A percentile compares a stretch with the other conserved stretches of the same genome.
phyloP scores from a whole-genome alignment of 2,113 vertebrate genomes.

The Azemiops feae region DNA sequence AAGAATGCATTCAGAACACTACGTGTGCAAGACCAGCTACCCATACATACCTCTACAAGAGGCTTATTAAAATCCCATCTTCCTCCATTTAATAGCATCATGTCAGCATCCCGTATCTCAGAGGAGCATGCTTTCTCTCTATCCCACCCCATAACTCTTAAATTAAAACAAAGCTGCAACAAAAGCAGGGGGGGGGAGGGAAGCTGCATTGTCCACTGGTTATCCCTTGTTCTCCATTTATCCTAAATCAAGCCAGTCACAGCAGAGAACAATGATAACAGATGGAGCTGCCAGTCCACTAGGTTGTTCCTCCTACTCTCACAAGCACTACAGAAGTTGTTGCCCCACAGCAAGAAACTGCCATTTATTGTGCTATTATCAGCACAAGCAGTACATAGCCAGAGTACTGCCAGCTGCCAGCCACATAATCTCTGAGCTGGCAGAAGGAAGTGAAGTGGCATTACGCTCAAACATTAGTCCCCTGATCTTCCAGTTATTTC shows the following conservation, averaged over 20 bases:
- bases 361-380: conserved; percentile 1
- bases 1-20: not conserved
- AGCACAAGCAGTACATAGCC: not conserved
- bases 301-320: not conserved
- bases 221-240: conserved; percentile 1
- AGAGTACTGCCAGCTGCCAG: not conserved
- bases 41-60: not conserved
- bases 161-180: conserved; percentile 64
- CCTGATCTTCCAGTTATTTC: not conserved
- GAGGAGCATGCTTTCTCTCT: conserved; percentile 32
- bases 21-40: not conserved
- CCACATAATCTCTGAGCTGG: not conserved
- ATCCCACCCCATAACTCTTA: conserved; percentile 50
- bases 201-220: conserved; percentile 63
- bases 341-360: conserved; percentile 30
- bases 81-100: conserved; percentile 34
- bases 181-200: conserved; percentile 48
- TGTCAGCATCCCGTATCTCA: conserved; percentile 44
- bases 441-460: not conserved
- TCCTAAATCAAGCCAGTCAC: conserved; percentile 9
- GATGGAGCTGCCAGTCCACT: conserved; percentile 16
- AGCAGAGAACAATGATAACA: conserved; percentile 34
- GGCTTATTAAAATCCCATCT: conserved; percentile 12
- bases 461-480: not conserved
- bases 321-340: not conserved